A percentile compares a stretch with the other conserved stretches of the same genome.
These are phyloP conservation scores for Penaeus vannamei DNA, from an alignment of 1,140 invertebrate genomes.

Conservation along the genomic window DNA sequence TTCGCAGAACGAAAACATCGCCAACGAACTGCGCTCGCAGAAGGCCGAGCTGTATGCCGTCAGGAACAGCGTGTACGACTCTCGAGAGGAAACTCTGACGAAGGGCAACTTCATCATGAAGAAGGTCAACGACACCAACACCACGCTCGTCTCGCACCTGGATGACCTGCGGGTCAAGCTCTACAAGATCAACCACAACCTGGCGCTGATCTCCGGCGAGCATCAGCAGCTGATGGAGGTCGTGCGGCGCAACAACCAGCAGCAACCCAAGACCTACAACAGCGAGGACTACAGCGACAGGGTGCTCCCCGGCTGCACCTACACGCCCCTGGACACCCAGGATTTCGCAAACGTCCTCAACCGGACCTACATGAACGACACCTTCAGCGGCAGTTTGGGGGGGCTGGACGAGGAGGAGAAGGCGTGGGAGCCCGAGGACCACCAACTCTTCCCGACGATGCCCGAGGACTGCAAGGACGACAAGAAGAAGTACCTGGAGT, in stretches of 20 bases:
- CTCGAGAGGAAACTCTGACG: conserved; percentile 62
- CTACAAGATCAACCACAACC: conserved; percentile 66
- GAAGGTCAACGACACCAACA: conserved; percentile 62
- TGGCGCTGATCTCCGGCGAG: conserved; percentile 61
- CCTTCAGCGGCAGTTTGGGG: background rate
- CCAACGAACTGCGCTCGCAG: conserved; percentile 64
- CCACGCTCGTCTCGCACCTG: conserved; percentile 63
- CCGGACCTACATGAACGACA: conserved; percentile 51
- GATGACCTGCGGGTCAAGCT: conserved; percentile 62
- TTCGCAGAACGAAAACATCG: conserved; percentile 65
- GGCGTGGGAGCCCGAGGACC: conserved; percentile 7
- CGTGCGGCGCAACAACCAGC: conserved; percentile 42
- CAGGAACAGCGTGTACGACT: conserved; percentile 65
- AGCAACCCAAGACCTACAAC: conserved; percentile 36
- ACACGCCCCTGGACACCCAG: conserved; percentile 65
- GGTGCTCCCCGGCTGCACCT: conserved; percentile 64
- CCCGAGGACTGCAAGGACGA: conserved; percentile 67
- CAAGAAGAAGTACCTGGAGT: conserved; percentile 63
- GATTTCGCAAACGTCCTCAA: conserved; percentile 54
- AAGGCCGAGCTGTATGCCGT: conserved; percentile 67
- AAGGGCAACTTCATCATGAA: conserved; percentile 63
- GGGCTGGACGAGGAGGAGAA: background rate
- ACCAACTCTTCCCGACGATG: conserved; percentile 57
- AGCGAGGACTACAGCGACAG: conserved; percentile 54
- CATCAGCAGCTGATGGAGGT: conserved; percentile 63